These are phyloP conservation scores for Dipodomys merriami DNA, from an alignment of 2,113 vertebrate species.

Conservation along the genomic window DNA sequence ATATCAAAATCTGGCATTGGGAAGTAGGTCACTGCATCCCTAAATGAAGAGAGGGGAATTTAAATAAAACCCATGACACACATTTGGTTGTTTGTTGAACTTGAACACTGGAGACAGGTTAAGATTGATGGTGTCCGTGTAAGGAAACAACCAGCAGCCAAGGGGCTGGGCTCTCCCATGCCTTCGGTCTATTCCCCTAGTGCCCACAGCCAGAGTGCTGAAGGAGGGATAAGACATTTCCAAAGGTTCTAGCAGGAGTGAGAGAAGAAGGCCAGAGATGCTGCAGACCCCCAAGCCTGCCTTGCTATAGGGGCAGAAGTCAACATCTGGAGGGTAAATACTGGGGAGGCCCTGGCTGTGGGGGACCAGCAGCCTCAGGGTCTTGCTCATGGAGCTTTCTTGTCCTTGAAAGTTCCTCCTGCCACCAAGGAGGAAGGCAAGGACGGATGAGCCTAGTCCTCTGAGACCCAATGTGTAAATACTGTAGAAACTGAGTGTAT, in stretches of 20 bases:
- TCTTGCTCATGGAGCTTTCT: background rate
- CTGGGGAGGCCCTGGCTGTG: accelerated
- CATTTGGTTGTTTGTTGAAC: no score
- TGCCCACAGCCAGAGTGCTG: no score
- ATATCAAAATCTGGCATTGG: background rate
- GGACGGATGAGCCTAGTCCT: background rate
- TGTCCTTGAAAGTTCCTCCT: background rate
- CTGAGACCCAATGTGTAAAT: background rate
- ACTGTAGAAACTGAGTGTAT: background rate
- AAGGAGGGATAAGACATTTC: background rate
- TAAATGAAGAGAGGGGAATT: background rate
- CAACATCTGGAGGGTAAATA: background rate
- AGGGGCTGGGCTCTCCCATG: background rate
- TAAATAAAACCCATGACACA: no score
- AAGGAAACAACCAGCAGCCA: background rate
- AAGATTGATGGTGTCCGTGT: no score
- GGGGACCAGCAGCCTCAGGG: background rate
- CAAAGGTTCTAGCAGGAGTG: no score
- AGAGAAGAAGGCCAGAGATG: background rate
- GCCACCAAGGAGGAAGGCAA: background rate
- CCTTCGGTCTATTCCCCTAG: no score
- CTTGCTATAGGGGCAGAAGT: no score
- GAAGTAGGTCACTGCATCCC: background rate
- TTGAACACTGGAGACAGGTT: no score
- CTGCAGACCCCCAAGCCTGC: background rate